Conservation (phyloP, 2,797 vertebrate species). For the Agapornis canus region DNA sequence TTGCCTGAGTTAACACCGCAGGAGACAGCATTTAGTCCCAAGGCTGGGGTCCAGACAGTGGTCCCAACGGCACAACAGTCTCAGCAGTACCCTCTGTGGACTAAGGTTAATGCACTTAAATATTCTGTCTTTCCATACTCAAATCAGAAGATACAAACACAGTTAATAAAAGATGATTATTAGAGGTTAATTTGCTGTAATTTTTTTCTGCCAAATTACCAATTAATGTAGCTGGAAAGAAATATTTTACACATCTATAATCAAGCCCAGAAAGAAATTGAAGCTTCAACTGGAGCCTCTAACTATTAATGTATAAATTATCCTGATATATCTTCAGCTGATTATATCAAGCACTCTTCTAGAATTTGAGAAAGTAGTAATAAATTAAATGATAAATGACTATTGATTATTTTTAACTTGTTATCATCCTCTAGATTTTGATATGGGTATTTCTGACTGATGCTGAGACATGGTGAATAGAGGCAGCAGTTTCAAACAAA, state of each 20-base stretch:
- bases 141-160: background rate
- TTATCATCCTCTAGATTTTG: constrained; percentile 1
- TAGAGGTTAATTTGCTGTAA: constrained; percentile 38
- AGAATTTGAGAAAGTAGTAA: constrained; percentile 42
- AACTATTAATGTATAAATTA: constrained; percentile 51
- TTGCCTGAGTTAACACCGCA: background rate
- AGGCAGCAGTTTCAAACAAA: background rate
- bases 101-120: background rate
- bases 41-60: background rate
- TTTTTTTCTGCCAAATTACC: constrained; percentile 48
- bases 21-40: background rate
- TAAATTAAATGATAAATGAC: constrained; percentile 46
- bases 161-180: constrained; percentile 30
- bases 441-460: background rate
- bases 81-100: background rate
- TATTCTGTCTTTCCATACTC: background rate
- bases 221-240: constrained; percentile 54
- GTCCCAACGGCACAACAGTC: background rate
- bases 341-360: constrained; percentile 53
- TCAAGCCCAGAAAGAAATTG: constrained; percentile 30
- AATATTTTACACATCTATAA: constrained; percentile 63
- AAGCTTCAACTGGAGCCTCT: background rate
- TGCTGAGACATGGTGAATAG: background rate
- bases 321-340: constrained; percentile 37
- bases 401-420: constrained; percentile 50